phyloP scores from a whole-genome alignment of 2,888 invertebrate genomes.

The Cyaniris semiargus region DNA sequence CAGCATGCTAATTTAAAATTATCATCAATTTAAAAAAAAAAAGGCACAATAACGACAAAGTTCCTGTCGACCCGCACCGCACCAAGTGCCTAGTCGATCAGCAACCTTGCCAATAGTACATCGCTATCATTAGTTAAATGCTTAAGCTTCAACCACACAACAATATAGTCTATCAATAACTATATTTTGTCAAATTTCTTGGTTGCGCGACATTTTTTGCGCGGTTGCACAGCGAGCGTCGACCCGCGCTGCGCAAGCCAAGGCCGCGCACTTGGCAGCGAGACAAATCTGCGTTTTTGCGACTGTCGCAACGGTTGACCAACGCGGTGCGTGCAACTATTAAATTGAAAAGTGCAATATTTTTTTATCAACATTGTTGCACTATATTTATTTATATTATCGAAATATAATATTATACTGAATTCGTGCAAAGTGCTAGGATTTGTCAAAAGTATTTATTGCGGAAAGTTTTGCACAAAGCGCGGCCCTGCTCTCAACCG shows the following conservation, averaged over 20 bases:
- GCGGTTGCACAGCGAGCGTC: slow-evolving; percentile 53
- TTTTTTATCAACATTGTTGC: neutral
- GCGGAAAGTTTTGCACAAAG: neutral
- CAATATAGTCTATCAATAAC: neutral
- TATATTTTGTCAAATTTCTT: neutral
- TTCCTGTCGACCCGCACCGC: no score
- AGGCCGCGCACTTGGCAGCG: slow-evolving; percentile 66
- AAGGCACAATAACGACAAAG: no score
- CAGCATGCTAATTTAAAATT: no score
- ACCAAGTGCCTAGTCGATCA: no score
- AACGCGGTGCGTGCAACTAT: slow-evolving; percentile 57
- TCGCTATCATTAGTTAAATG: no score
- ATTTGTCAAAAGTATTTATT: neutral
- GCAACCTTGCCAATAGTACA: no score
- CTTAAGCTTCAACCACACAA: no score
- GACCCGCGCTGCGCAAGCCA: slow-evolving; percentile 67
- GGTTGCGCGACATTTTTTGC: neutral
- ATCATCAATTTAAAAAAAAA: no score
- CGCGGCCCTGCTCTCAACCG: no score
- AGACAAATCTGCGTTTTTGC: slow-evolving; percentile 66
- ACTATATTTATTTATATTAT: no score
- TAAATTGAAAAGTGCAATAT: slow-evolving; percentile 32
- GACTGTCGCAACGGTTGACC: slow-evolving; percentile 56
- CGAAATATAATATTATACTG: neutral
- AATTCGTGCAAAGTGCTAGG: neutral